These are phyloP conservation scores for Caenorhabditis latens DNA, from an alignment of 1,140 invertebrate genomes.

Conservation along the genomic window DNA sequence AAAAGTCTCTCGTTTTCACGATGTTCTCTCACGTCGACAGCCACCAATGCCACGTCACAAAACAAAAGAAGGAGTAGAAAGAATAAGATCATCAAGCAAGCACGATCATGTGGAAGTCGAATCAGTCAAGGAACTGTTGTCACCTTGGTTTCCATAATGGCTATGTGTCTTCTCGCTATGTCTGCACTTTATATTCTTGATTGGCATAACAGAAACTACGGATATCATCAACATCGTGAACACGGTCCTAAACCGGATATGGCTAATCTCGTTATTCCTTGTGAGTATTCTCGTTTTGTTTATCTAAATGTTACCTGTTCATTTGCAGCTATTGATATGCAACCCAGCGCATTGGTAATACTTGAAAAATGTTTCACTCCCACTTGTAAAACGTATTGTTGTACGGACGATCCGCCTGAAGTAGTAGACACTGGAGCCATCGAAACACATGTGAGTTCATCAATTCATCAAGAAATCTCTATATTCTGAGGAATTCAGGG, in stretches of 20 bases:
- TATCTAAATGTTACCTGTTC: neutral
- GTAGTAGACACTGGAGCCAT: constrained; percentile 18
- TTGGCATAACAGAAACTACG: constrained; percentile 77
- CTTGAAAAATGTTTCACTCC: constrained; percentile 12
- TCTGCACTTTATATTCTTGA: constrained; percentile 74
- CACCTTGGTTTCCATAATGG: constrained; percentile 66
- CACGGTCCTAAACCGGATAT: neutral
- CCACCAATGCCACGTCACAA: constrained; percentile 50
- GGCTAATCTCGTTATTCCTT: constrained; percentile 22
- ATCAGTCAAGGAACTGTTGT: constrained; percentile 68
- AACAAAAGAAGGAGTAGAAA: neutral
- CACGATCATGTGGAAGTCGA: constrained; percentile 54
- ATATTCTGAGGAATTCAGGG: neutral
- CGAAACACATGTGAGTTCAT: constrained; percentile 20
- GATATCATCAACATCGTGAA: constrained; percentile 58
- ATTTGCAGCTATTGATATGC: neutral
- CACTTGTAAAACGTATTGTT: constrained; percentile 61
- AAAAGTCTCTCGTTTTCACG: constrained; percentile 64
- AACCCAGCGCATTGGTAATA: constrained; percentile 51
- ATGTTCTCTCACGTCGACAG: constrained; percentile 61
- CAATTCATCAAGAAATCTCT: neutral
- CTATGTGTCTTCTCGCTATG: constrained; percentile 70
- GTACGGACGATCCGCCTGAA: constrained; percentile 20
- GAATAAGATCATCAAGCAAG: constrained; percentile 9
- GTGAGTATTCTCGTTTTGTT: neutral